Evolutionary conservation across 1,140 invertebrate species (phyloP), one percentile per base, ranked within the genome.

Genomic region (Drosophila kohkoa): DNA sequence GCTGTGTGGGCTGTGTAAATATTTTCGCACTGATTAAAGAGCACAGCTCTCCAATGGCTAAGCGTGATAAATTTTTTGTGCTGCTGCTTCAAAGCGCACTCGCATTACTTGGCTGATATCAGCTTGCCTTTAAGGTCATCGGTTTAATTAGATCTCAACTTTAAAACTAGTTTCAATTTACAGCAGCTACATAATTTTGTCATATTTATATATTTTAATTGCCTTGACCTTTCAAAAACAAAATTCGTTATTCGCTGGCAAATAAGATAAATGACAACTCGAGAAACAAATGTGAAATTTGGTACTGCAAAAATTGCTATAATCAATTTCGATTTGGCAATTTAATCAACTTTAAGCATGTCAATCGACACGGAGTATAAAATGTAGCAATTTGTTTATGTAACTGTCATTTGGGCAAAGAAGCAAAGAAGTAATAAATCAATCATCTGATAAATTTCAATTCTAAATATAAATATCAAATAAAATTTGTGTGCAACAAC

Each of bases 1-100:
- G 62, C 54, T 48, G 38, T 54, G 51, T 32, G 43, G 69, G 38
- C 46, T 46, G 45, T 64, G 72, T 67, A 67, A 64, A 67, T 41
- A 58, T 65, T 82, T 82, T 62, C 25, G 5, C 32, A 6, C 45
- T 54, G 72, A 76, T 80, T 76, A 83, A 82, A 79, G 76, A 65
- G 32, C 70, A 30, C 70, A 30, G 13, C 70, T 67, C n/a, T n/a
- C 35, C 63, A 11, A 30, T 69, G 67, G 49, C 67, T 62, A 30
- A 46, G 38, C 30, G 38, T 48, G 13, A 54, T 68, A 73, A 73
- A 67, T 73, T 59, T 59, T 59, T 54, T 8, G 8, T 5, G 13
- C 6, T 15, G n/a, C 20, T 32, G n/a, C 35, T n/a, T 4, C 5
- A 41, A 68, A 68, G 35, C 16, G 35, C 32, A 32, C 66, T 60